Percentiles rank a stretch among this genome's conserved stretches.
Conservation (phyloP, 2,888 invertebrate species). For the Drosophila mulleri region DNA sequence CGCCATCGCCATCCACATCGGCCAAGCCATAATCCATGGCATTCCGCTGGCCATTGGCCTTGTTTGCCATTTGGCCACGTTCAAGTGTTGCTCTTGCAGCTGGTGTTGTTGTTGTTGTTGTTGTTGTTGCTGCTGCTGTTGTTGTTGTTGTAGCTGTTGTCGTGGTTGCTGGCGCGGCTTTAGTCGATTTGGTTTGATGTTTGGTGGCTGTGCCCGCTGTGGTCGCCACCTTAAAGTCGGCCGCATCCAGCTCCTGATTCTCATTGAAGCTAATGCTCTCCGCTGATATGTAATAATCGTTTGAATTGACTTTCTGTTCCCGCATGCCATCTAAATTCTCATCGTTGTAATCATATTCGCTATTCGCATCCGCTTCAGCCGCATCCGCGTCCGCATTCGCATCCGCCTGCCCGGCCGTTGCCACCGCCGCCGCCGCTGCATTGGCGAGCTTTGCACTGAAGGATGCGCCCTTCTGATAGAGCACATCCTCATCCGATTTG, state of each 20-base stretch:
- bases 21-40: conserved; percentile 41
- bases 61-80: conserved; percentile 15
- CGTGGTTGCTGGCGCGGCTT: conserved; percentile 20
- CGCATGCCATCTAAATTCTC: conserved; percentile 47
- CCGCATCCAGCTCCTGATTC: conserved; percentile 63
- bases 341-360: conserved; percentile 68
- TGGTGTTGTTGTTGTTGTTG: neutral
- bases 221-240: conserved; percentile 68
- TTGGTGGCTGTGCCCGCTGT: conserved; percentile 38
- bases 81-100: conserved; percentile 4
- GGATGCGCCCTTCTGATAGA: conserved; percentile 92
- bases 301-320: conserved; percentile 80
- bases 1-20: conserved; percentile 62
- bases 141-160: neutral
- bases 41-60: conserved; percentile 25
- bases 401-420: conserved; percentile 13
- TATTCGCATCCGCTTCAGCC: conserved; percentile 26
- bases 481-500: conserved; percentile 88
- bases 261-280: conserved; percentile 81
- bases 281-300: conserved; percentile 85
- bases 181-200: conserved; percentile 8
- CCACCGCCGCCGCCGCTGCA: conserved; percentile 22
- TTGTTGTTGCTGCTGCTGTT: conserved; percentile 6
- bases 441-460: conserved; percentile 90
- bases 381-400: conserved; percentile 12